Percentiles rank a stretch among this genome's conserved stretches.
These are phyloP conservation scores for Molossus molossus DNA, from an alignment of 2,797 vertebrate genomes.

Conservation along the genomic window DNA sequence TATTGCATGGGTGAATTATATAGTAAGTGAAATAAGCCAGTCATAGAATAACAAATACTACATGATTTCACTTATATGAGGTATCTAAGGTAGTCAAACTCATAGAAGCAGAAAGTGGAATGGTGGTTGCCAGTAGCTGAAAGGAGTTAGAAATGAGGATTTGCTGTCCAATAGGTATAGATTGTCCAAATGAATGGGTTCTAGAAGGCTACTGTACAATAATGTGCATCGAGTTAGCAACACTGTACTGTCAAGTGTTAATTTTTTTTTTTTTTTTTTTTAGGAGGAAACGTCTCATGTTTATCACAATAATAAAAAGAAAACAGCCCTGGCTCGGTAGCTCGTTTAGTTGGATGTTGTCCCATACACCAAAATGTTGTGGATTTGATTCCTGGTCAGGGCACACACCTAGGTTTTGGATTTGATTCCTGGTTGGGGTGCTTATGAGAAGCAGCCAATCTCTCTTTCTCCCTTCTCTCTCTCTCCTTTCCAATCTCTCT, in stretches of 20 bases:
- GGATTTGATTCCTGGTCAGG: no score
- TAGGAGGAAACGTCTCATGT: background rate
- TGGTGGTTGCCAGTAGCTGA: background rate
- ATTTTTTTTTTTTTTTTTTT: background rate
- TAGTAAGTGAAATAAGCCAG: background rate
- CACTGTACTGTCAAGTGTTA: background rate
- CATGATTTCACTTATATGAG: no score
- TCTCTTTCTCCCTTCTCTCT: no score
- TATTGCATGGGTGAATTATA: background rate
- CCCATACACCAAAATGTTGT: no score
- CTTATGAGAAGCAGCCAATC: no score
- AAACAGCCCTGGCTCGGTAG: no score
- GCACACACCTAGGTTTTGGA: no score
- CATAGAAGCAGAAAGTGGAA: background rate
- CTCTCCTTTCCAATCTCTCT: no score
- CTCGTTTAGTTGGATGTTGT: no score
- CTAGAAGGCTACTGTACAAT: background rate
- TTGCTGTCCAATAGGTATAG: background rate
- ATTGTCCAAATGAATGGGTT: background rate
- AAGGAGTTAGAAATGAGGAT: background rate
- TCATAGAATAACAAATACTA: no score
- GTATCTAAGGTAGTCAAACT: no score
- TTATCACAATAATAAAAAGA: background rate
- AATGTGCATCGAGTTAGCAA: background rate
- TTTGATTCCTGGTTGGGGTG: no score